Percentiles rank a stretch among this genome's conserved stretches.
phyloP scores from a whole-genome alignment of 2,113 vertebrate genomes.

The Aspiorhynchus laticeps region DNA sequence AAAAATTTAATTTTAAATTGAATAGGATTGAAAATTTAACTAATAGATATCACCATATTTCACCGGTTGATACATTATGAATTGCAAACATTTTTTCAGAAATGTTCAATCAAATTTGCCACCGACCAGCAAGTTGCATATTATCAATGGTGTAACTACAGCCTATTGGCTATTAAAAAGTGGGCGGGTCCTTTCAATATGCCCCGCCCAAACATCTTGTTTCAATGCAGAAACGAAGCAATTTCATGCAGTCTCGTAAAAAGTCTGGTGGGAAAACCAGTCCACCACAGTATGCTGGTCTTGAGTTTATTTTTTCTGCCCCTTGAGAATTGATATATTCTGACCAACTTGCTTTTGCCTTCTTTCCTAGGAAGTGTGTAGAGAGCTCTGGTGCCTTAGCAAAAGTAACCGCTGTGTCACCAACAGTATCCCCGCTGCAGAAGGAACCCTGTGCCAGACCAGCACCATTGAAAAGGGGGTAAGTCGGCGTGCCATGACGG shows the following conservation, averaged over 20 bases:
- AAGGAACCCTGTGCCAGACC: conserved; percentile 95
- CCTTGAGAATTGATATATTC: conserved; percentile 71
- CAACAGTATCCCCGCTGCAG: conserved; percentile 97
- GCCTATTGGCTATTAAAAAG: not conserved
- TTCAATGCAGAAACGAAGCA: not conserved
- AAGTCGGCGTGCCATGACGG: conserved; percentile 63
- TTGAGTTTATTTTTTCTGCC: not conserved
- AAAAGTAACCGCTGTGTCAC: conserved; percentile 99
- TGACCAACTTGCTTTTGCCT: conserved; percentile 97
- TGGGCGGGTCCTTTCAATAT: not conserved
- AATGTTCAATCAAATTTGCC: too few relatives aligned
- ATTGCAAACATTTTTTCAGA: too few relatives aligned
- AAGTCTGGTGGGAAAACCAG: not conserved
- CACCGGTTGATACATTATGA: too few relatives aligned
- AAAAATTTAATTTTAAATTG: too few relatives aligned
- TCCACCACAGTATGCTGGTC: not conserved
- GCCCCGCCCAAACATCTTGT: not conserved
- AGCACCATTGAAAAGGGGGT: conserved; percentile 97
- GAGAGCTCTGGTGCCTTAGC: conserved; percentile 99
- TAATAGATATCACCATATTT: too few relatives aligned
- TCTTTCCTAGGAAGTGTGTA: conserved; percentile 99
- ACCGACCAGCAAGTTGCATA: too few relatives aligned
- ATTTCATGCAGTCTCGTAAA: not conserved
- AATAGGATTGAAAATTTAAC: too few relatives aligned
- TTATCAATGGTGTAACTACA: too few relatives aligned